These are phyloP conservation scores for Sialia sialis DNA, from an alignment of 2,113 vertebrate genomes.

Conservation along the genomic window DNA sequence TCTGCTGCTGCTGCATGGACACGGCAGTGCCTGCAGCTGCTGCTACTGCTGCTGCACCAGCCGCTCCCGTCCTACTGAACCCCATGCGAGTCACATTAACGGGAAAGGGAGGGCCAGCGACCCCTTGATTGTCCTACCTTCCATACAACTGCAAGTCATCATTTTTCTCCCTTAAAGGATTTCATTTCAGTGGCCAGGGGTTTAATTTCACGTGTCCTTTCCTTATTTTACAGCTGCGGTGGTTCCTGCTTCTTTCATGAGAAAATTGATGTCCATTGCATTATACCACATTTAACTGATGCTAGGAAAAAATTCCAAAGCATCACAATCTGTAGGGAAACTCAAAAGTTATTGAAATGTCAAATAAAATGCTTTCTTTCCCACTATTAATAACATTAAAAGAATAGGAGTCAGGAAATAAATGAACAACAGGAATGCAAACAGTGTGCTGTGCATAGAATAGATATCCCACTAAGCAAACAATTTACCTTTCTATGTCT, in stretches of 20 bases:
- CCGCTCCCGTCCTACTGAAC: neutral
- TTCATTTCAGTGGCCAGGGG: neutral
- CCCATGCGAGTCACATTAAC: neutral
- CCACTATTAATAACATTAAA: neutral
- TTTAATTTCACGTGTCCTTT: neutral
- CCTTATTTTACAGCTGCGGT: neutral
- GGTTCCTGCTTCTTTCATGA: neutral
- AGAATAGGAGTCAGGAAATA: neutral
- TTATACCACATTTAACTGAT: neutral
- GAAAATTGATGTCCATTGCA: neutral
- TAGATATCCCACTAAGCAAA: neutral
- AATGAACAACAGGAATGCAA: neutral
- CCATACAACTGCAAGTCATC: neutral
- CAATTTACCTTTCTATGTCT: neutral
- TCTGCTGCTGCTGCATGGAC: too few relatives aligned
- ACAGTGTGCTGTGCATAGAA: neutral
- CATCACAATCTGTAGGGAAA: neutral
- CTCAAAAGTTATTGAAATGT: neutral
- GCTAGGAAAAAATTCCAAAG: neutral
- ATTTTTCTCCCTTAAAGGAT: neutral
- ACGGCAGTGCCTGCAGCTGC: too few relatives aligned
- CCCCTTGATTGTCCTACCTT: neutral
- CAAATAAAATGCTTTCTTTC: neutral
- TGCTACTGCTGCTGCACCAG: too few relatives aligned
- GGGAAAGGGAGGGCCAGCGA: neutral